Evolutionary conservation across 2,888 invertebrate species (phyloP).

Genomic region (Euplagia quadripunctaria): DNA sequence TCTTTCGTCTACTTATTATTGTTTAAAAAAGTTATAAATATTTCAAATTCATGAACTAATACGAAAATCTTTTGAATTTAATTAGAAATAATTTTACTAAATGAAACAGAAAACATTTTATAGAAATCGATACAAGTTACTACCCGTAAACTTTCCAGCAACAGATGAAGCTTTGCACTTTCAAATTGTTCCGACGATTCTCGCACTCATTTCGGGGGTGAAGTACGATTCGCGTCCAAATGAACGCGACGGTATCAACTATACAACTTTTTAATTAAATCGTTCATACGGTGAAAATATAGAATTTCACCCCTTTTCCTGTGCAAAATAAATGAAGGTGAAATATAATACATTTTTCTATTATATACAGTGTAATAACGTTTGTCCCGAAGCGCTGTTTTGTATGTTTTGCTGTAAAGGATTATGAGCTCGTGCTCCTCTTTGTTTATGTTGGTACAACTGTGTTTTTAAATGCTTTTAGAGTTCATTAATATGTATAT

Average conservation of each 20-base stretch:
- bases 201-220: conserved; percentile 7
- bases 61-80: background rate
- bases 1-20: background rate
- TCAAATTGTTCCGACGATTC: conserved; percentile 11
- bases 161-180: conserved; percentile 13
- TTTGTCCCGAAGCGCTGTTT: conserved; percentile 28
- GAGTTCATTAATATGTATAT: background rate
- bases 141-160: conserved; percentile 1
- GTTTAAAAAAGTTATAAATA: background rate
- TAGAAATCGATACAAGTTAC: background rate
- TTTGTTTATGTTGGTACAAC: conserved; percentile 34
- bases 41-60: background rate
- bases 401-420: conserved; percentile 33
- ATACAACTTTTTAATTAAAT: conserved; percentile 20
- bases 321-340: background rate
- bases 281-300: conserved; percentile 5
- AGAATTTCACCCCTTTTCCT: conserved; percentile 4
- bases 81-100: background rate
- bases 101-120: background rate
- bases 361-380: conserved; percentile 31
- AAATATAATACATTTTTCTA: conserved; percentile 21
- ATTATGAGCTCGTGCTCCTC: conserved; percentile 27
- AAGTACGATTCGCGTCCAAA: conserved; percentile 7
- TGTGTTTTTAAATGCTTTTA: conserved; percentile 13
- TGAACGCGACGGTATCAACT: conserved; percentile 15